Percentiles rank a stretch among this genome's conserved stretches.
Evolutionary conservation across 2,113 vertebrate genomes (phyloP).

Genomic region (Hippocampus comes): DNA sequence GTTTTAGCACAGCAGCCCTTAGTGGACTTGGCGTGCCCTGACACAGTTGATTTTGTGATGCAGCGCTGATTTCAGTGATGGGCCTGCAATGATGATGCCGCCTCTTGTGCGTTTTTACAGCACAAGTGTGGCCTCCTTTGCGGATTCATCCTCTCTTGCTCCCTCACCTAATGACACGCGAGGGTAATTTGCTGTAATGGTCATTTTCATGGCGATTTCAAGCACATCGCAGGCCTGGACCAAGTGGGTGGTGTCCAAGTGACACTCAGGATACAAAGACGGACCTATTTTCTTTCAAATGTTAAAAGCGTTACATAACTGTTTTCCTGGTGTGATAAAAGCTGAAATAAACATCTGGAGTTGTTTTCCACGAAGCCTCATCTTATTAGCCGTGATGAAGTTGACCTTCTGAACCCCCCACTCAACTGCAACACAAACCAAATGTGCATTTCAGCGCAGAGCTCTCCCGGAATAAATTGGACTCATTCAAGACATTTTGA

Average conservation of each 20-base stretch:
- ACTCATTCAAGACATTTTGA: constrained; percentile 55
- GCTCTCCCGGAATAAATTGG: constrained; percentile 46
- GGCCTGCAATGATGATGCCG: constrained; percentile 70
- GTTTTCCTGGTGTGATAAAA: constrained; percentile 5
- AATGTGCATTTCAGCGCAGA: constrained; percentile 61
- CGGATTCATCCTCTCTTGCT: constrained; percentile 30
- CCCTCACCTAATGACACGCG: constrained; percentile 26
- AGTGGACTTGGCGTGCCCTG: constrained; percentile 77
- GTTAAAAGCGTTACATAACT: neutral
- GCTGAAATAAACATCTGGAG: constrained; percentile 43
- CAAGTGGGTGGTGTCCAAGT: constrained; percentile 18
- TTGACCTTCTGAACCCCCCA: constrained; percentile 48
- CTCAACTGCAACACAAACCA: constrained; percentile 63
- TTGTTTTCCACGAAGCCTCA: constrained; percentile 34
- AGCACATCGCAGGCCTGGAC: constrained; percentile 6
- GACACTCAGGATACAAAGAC: neutral
- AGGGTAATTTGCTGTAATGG: constrained; percentile 31
- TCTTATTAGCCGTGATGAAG: constrained; percentile 51
- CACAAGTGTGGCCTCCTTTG: constrained; percentile 51
- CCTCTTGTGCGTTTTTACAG: constrained; percentile 65
- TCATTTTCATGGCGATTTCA: constrained; percentile 26
- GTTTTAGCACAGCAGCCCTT: constrained; percentile 71
- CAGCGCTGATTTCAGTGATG: constrained; percentile 77
- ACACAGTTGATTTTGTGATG: constrained; percentile 78
- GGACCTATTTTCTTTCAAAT: neutral